Evolutionary conservation across 2,888 invertebrate genomes (phyloP).

Genomic region (Lepetodrilus schrolli): DNA sequence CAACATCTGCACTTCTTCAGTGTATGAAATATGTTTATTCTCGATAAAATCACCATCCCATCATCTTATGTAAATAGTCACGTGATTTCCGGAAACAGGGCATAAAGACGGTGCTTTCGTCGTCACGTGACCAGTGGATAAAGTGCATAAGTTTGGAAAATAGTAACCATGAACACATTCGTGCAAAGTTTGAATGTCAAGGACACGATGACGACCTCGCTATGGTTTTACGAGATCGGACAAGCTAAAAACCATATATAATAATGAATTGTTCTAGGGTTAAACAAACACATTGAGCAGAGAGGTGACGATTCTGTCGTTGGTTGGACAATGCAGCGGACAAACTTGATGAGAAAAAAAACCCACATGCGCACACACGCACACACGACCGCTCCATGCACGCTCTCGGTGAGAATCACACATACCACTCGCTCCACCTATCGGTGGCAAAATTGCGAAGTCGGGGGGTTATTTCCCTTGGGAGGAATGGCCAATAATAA

Average conservation of each 20-base stretch:
- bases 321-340: conserved; percentile 3
- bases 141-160: conserved; percentile 30
- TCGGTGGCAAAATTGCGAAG: background rate
- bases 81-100: conserved; percentile 10
- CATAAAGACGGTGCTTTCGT: conserved; percentile 13
- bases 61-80: conserved; percentile 31
- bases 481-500: background rate
- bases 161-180: conserved; percentile 24
- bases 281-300: conserved; percentile 20
- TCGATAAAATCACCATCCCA: conserved; percentile 30
- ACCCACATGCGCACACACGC: background rate
- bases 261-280: conserved; percentile 12
- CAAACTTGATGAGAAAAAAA: background rate
- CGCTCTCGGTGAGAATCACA: background rate
- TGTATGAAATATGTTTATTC: conserved; percentile 33
- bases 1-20: background rate
- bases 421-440: background rate
- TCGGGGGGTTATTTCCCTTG: background rate
- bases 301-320: background rate
- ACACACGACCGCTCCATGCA: background rate
- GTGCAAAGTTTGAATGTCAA: conserved; percentile 23
- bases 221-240: background rate
- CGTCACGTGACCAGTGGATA: conserved; percentile 22
- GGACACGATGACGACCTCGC: conserved; percentile 8
- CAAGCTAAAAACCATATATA: conserved; percentile 2